Base-by-base conservation (phyloP, 2,797 vertebrate genomes). In the Schizopygopsis pylzovi region DNA sequence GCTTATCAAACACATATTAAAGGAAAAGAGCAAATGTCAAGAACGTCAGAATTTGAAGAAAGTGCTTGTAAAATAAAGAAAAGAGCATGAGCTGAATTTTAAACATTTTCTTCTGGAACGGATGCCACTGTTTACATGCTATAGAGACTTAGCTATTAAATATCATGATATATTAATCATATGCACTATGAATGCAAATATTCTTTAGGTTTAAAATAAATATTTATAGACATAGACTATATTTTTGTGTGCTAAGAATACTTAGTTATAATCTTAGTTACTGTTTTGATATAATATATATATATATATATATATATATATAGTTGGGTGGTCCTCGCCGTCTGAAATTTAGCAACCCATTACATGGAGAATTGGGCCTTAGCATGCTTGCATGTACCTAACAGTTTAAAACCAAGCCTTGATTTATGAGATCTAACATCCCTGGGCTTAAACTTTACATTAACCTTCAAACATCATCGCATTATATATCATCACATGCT, bases 11-110 rank as follows among this genome's bases (percentile, higher is more conserved):
- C 18, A 78, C 83, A 68, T 67, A 79, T 79, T 25, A 59, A 67
- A 68, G 18, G 49, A 68, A 79, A 79, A 56, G 83, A 79, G 83
- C 70, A 83, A 83, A 83, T 83, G 81, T 83, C 81, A 83, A 83
- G 68, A 83, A 49, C 20, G 12, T 37, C 47, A 68, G 28, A 67
- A 68, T 81, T 52, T 81, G 65, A 33, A 81, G 63, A 25, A 52
- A 68, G 45, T 49, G 45, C 71, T 75, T 65, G 71, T 65, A 75
- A 83, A 83, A 43, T 72, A 75, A 83, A 73, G 81, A 75, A 65
- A 75, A 65, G 81, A 37, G 43, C 25, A 49, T 45, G 81, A 49
- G 70, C 25, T 15, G 70, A 75, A 73, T 83, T 75, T 83, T 22
- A 33, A 73, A 61, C 20, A 7, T 37, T 71, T 70, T 71, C 49